Base-by-base conservation (phyloP, 1,140 invertebrate species). In the Nautilus pompilius region DNA sequence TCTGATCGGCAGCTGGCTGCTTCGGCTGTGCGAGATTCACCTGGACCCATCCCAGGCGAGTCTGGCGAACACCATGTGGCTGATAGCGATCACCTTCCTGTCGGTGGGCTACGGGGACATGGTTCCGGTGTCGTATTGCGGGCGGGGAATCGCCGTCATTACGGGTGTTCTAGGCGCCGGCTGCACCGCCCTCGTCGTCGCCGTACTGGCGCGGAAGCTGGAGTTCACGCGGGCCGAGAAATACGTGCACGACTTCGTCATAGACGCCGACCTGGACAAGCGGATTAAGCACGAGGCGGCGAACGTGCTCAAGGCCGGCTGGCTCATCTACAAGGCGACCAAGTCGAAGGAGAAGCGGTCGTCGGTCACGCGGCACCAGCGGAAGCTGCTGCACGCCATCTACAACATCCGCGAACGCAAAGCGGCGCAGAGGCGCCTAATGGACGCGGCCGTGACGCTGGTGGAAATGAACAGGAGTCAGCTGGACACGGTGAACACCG, bases 91-190 rank as follows among this genome's bases (percentile, higher is more conserved):
- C 29, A 82, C 81, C 17, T 83, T 83, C 66, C 68, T 82, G 3
- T 76, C 75, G 0, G 73, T 82, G 6, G 81, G 81, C 2, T 83
- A 83, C 61, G 81, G 81, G 2, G 81, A 83, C 60, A 81, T 82
- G n/a, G 75, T 79, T 0, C 81, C 81, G 0, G 72, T 75, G n/a
- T 77, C 79, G 0, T 76, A 80, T 56, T 83, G 81, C 66, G 82
- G 82, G 3, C 65, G 81, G 4, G 71, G 73, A 20, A 78, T 82
- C 17, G 73, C 81, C 5, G 79, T 82, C 1, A 62, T 79, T 8
- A 82, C 80, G 1, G 82, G 81, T 1, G 76, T 82, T n/a, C 75
- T 81, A 67, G 80, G 81, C 2, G 77, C 79, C 1, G 81, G 77
- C 6, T 76, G 75, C 55, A 83, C 82, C 0, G 82, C 82, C 10